Base-by-base conservation (phyloP, 2,113 vertebrate species). In the Ictalurus punctatus region DNA sequence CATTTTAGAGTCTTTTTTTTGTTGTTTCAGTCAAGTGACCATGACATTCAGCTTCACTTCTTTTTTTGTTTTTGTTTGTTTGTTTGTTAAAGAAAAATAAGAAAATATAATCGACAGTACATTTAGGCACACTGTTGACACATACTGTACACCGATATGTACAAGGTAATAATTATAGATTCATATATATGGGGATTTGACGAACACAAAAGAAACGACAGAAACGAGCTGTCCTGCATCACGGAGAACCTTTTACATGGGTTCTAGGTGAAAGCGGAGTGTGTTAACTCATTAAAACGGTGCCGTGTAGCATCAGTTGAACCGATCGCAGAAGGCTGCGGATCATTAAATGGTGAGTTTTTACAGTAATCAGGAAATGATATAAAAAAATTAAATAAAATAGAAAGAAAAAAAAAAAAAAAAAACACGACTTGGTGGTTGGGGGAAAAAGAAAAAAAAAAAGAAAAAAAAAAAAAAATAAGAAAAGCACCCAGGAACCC, bases 51-150 rank as follows among this genome's bases (percentile, higher is more conserved):
- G 92, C 95, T 95, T 94, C 91, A 94, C 89, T 91, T 90, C 89
- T 91, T 92, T 95, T 93, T 93, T 91, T 94, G 96, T 95, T 94
- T 94, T 94, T 40, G 91, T 44, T 48, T 48, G 94, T 95, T 94
- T 37, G 91, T 94, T 96, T 95, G 95, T 95, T 94, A 95, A 96
- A 94, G 93, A 94, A 95, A 95, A 95, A 95, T 96, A 96, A 93
- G 96, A 96, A 95, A 96, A 96, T 96, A 97, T 95, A 96, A 96
- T 95, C 93, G 96, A 97, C 92, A 97, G 95, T 96, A 98, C 96
- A 97, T 95, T 96, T 97, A 99, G 97, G 98, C 97, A 99, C 97
- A 97, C 96, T 96, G 97, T 95, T 97, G 97, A 99, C 97, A 97
- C 94, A 95, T 96, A 97, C 95, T 98, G 96, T 97, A 99, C 97